Conservation (phyloP, 2,797 vertebrate genomes). For the Enoplosus armatus region DNA sequence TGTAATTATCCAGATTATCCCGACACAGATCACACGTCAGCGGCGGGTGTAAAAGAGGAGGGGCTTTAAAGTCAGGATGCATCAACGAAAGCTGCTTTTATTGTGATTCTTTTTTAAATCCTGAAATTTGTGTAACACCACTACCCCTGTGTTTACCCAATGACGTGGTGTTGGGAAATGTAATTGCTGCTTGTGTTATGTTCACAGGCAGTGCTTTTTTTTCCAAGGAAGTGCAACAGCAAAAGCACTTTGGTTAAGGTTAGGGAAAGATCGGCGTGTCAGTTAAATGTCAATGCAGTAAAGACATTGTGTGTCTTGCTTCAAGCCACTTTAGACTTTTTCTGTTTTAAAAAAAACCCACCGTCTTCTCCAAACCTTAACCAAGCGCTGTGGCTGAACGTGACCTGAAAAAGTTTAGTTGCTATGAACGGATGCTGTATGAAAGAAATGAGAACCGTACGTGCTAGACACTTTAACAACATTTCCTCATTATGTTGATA, state of each 20-base stretch:
- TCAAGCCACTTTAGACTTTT: no score
- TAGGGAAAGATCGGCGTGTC: background rate
- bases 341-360: background rate
- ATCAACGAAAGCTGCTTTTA: background rate
- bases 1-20: background rate
- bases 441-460: no score
- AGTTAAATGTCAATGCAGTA: background rate
- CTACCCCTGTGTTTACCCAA: background rate
- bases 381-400: background rate
- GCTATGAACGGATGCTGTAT: background rate
- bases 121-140: background rate
- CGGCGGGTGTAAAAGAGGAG: background rate
- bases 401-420: background rate
- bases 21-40: background rate
- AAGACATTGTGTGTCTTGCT: background rate
- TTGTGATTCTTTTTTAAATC: background rate
- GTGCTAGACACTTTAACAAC: no score
- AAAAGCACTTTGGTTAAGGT: background rate
- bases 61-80: background rate
- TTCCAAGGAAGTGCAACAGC: background rate
- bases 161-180: background rate
- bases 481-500: background rate
- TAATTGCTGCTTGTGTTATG: background rate
- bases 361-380: background rate
- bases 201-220: background rate